These are phyloP conservation scores for Lithophane semibrunnea DNA, from an alignment of 2,888 invertebrate genomes.

Conservation along the genomic window DNA sequence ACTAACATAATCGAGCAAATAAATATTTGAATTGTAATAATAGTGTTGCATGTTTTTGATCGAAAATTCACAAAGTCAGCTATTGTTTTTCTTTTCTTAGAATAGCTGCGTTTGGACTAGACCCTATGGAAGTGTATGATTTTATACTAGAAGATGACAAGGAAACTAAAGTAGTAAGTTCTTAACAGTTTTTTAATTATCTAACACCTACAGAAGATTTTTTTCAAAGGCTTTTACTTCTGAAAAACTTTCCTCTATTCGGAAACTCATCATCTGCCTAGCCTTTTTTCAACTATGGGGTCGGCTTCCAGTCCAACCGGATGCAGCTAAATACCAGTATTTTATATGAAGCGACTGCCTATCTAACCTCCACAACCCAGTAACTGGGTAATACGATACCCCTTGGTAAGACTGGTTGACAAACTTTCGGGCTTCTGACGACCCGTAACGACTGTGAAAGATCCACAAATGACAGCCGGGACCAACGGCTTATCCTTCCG, in stretches of 20 bases:
- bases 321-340: no score
- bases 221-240: background rate
- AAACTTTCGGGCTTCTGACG: no score
- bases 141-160: conserved; percentile 71
- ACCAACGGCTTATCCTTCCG: no score
- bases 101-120: conserved; percentile 77
- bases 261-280: no score
- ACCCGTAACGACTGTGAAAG: no score
- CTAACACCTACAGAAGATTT: background rate
- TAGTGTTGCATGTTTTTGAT: background rate
- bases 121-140: conserved; percentile 74
- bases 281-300: no score
- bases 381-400: no score
- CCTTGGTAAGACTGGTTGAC: no score
- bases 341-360: no score
- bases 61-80: background rate
- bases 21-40: background rate
- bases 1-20: background rate
- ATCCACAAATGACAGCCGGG: no score
- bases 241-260: background rate
- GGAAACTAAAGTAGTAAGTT: conserved; percentile 72
- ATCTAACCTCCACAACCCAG: no score
- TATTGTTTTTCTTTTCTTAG: conserved; percentile 65
- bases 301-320: no score
- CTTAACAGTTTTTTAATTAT: background rate